Percentiles rank a stretch among this genome's conserved stretches.
Conservation (phyloP, 2,797 vertebrate genomes). For the Ptychobarbus kaznakovi region DNA sequence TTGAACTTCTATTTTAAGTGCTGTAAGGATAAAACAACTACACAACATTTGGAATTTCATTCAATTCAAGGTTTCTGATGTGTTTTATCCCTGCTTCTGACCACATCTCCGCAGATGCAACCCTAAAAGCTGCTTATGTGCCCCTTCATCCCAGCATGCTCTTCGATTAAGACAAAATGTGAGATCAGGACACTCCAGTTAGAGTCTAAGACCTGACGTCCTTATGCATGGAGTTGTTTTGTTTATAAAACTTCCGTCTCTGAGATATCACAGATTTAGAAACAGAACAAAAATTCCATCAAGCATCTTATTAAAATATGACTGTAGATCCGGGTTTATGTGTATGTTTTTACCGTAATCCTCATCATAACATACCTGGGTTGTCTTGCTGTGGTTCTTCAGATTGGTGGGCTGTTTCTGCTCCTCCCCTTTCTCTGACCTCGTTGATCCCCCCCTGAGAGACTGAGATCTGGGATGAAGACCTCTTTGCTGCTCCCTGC, state of each 20-base stretch:
- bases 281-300: neutral
- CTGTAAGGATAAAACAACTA: slow-evolving; percentile 5
- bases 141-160: slow-evolving; percentile 52
- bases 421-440: neutral
- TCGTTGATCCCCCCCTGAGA: neutral
- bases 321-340: neutral
- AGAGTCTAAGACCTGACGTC: neutral
- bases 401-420: slow-evolving; percentile 13
- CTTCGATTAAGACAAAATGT: slow-evolving; percentile 65
- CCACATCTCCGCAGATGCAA: slow-evolving; percentile 47
- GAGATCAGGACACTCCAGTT: slow-evolving; percentile 57
- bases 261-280: neutral
- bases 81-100: slow-evolving; percentile 54
- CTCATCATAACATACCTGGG: slow-evolving; percentile 22
- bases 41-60: slow-evolving; percentile 9
- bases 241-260: neutral
- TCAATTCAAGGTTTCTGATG: slow-evolving; percentile 48
- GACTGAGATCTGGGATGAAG: slow-evolving; percentile 57
- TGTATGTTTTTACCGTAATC: neutral
- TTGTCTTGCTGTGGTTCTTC: neutral
- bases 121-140: slow-evolving; percentile 67
- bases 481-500: slow-evolving; percentile 62
- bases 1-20: slow-evolving; percentile 3
- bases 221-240: neutral
- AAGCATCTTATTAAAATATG: neutral